phyloP scores from a whole-genome alignment of 2,113 vertebrate species.

The Otolemur garnettii region DNA sequence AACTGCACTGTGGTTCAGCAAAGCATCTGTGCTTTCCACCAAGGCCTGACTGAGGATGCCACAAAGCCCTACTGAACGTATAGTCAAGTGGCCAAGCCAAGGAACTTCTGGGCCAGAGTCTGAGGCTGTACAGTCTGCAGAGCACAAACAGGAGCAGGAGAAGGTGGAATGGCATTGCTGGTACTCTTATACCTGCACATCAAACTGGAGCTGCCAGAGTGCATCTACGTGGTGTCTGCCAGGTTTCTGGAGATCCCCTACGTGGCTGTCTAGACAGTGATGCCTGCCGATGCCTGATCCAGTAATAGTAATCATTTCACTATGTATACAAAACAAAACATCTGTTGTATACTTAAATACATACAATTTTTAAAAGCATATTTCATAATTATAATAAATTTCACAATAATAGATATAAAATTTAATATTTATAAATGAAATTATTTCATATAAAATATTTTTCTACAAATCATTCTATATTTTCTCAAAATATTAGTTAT shows the following conservation, averaged over 20 bases:
- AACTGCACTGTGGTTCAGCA: constrained; percentile 96
- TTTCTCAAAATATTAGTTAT: constrained; percentile 18
- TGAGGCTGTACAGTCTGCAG: constrained; percentile 95
- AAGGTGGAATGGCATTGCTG: constrained; percentile 94
- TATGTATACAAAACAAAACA: not conserved
- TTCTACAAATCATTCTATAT: not conserved
- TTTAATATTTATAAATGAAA: not conserved
- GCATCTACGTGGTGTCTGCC: constrained; percentile 95
- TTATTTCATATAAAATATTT: not conserved
- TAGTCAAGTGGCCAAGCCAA: constrained; percentile 95
- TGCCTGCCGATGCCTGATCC: constrained; percentile 86
- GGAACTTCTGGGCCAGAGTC: constrained; percentile 94
- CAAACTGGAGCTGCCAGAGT: constrained; percentile 95
- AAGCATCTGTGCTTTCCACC: constrained; percentile 95
- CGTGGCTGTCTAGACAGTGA: constrained; percentile 96
- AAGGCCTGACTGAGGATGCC: constrained; percentile 96
- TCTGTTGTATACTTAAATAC: not conserved
- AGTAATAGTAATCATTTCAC: not conserved
- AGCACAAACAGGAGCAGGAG: constrained; percentile 95
- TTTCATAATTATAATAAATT: not conserved
- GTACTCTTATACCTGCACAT: constrained; percentile 97
- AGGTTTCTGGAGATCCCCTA: constrained; percentile 97
- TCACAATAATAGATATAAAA: not conserved
- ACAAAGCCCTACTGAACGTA: constrained; percentile 95
- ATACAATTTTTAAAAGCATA: not conserved